Evolutionary conservation across 2,888 invertebrate species (phyloP).

Genomic region (Andrena flavipes): DNA sequence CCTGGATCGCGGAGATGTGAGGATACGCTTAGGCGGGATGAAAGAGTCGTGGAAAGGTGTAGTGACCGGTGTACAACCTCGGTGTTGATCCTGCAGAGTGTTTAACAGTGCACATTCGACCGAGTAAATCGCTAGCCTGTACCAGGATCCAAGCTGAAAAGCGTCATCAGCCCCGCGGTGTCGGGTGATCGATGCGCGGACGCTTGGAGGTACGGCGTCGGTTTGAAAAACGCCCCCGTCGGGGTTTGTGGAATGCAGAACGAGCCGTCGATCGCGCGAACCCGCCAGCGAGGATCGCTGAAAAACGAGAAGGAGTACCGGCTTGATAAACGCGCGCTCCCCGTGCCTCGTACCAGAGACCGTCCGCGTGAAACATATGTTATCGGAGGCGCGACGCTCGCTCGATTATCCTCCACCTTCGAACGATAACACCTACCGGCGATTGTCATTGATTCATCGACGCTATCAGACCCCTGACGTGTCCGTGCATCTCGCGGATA

Average conservation of each 20-base stretch:
- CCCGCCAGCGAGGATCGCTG: slow-evolving; percentile 12
- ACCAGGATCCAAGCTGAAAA: background rate
- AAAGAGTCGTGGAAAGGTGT: slow-evolving; percentile 28
- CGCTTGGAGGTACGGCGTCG: slow-evolving; percentile 23
- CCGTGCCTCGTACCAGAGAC: background rate
- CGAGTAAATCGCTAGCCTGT: background rate
- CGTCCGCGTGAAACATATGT: slow-evolving; percentile 56
- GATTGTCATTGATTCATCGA: slow-evolving; percentile 39
- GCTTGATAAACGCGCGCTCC: slow-evolving; percentile 52
- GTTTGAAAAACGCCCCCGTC: background rate
- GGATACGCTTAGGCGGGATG: background rate
- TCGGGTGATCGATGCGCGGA: slow-evolving; percentile 28
- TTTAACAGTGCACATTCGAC: background rate
- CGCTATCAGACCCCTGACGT: background rate
- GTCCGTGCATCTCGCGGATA: background rate
- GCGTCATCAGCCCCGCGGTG: slow-evolving; percentile 13
- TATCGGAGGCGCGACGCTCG: slow-evolving; percentile 42
- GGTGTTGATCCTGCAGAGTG: background rate
- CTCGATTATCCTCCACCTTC: slow-evolving; percentile 49
- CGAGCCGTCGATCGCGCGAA: slow-evolving; percentile 32
- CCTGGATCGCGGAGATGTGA: slow-evolving; percentile 10
- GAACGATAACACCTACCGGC: slow-evolving; percentile 32
- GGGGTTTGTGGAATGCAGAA: slow-evolving; percentile 37
- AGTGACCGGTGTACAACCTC: background rate
- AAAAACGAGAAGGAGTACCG: slow-evolving; percentile 53